These are phyloP conservation scores for Onychomys arenicola DNA, from an alignment of 2,797 vertebrate genomes.

Conservation along the genomic window DNA sequence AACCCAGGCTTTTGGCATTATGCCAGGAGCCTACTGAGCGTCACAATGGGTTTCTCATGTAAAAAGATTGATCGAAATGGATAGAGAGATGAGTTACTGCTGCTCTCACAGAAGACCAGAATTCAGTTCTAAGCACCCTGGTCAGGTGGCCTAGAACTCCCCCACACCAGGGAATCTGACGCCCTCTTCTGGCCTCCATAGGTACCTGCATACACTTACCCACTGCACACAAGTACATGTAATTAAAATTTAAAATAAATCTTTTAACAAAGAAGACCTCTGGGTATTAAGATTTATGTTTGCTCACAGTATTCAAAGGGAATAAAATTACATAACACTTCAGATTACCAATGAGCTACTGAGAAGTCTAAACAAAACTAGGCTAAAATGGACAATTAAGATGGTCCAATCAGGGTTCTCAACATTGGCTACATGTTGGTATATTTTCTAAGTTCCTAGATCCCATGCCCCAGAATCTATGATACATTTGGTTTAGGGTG, in stretches of 20 bases:
- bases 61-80: not conserved
- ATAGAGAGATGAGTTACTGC: not conserved
- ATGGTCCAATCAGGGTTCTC: not conserved
- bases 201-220: not conserved
- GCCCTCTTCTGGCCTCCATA: too few species aligned
- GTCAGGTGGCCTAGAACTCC: not conserved
- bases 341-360: not conserved
- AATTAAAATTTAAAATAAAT: not conserved
- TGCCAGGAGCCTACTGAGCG: not conserved
- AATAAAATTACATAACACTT: constrained; percentile 6
- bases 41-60: not conserved
- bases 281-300: constrained; percentile 7
- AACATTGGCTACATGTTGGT: accelerated
- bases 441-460: not conserved
- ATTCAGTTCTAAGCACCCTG: not conserved
- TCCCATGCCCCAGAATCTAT: not conserved
- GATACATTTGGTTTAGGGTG: not conserved
- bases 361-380: not conserved
- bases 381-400: not conserved
- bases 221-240: too few species aligned
- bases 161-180: too few species aligned
- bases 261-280: not conserved
- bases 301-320: not conserved
- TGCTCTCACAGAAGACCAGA: not conserved
- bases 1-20: not conserved